Conservation (phyloP, 2,888 invertebrate species). For the Cephus runcator region DNA sequence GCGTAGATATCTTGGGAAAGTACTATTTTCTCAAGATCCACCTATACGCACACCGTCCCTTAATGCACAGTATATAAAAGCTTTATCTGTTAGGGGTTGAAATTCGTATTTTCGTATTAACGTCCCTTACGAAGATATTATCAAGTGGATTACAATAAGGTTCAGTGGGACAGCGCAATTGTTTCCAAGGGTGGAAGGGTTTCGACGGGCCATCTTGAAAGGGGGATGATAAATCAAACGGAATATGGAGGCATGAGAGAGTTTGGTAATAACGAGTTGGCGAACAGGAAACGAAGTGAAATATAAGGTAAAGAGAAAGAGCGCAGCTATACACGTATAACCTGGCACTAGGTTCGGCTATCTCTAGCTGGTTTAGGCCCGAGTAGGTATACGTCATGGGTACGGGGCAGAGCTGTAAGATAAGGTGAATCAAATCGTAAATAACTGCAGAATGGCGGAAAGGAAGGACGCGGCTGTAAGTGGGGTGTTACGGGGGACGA, state of each 20-base stretch:
- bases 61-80: not conserved
- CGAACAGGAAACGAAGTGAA: constrained; percentile 42
- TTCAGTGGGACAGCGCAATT: not conserved
- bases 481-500: constrained; percentile 39
- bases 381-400: constrained; percentile 15
- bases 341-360: constrained; percentile 35
- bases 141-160: not conserved
- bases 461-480: constrained; percentile 39
- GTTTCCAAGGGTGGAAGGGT: not conserved
- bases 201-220: not conserved
- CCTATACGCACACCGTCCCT: not conserved
- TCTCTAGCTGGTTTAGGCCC: constrained; percentile 48
- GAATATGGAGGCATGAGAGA: constrained; percentile 4
- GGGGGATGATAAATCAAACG: constrained; percentile 38
- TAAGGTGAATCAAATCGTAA: constrained; percentile 66
- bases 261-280: constrained; percentile 41
- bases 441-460: constrained; percentile 63
- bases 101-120: not conserved
- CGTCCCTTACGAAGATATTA: not conserved
- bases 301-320: constrained; percentile 30
- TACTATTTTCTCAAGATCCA: constrained; percentile 15
- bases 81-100: not conserved
- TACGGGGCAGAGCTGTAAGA: constrained; percentile 47
- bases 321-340: not conserved
- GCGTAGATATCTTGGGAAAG: constrained; percentile 15